A percentile compares a stretch with the other conserved stretches of the same genome.
phyloP scores from a whole-genome alignment of 1,140 invertebrate genomes.

The Drosophila leontia region DNA sequence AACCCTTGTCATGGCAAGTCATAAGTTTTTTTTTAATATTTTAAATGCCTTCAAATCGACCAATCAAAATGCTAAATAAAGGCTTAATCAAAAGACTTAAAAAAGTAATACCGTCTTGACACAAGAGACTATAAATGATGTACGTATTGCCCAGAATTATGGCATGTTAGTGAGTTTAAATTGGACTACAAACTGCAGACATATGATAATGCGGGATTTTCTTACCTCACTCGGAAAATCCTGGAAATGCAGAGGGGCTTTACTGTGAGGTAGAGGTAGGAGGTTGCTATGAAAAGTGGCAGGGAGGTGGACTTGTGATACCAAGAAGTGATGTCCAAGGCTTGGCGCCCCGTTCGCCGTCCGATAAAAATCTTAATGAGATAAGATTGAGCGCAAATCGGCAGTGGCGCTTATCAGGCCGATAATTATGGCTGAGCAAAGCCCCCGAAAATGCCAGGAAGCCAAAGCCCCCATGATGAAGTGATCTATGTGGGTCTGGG shows the following conservation, averaged over 20 bases:
- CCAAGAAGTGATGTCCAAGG: conserved; percentile 45
- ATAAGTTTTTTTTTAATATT: conserved; percentile 2
- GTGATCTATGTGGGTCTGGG: conserved; percentile 41
- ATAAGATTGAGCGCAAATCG: conserved; percentile 69
- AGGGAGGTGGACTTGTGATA: not conserved
- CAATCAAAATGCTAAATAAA: conserved; percentile 22
- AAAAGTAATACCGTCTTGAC: conserved; percentile 6
- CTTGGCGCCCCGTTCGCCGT: conserved; percentile 40
- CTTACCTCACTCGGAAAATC: not conserved
- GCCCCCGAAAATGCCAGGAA: conserved; percentile 18
- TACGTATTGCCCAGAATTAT: conserved; percentile 24
- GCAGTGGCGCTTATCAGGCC: conserved; percentile 37
- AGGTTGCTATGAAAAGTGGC: too few relatives aligned
- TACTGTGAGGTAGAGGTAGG: not conserved
- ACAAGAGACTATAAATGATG: conserved; percentile 24
- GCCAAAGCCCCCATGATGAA: conserved; percentile 61
- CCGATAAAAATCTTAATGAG: conserved; percentile 59
- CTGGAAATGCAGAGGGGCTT: not conserved
- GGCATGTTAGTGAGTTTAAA: conserved; percentile 10
- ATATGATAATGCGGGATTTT: conserved; percentile 1
- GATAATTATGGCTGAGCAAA: conserved; percentile 44
- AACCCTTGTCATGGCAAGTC: not conserved
- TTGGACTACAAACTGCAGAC: conserved; percentile 6
- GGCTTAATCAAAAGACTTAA: not conserved
- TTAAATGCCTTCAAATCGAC: conserved; percentile 25